Evolutionary conservation across 2,113 vertebrate species (phyloP).

Genomic region (Coryphaenoides rupestris): DNA sequence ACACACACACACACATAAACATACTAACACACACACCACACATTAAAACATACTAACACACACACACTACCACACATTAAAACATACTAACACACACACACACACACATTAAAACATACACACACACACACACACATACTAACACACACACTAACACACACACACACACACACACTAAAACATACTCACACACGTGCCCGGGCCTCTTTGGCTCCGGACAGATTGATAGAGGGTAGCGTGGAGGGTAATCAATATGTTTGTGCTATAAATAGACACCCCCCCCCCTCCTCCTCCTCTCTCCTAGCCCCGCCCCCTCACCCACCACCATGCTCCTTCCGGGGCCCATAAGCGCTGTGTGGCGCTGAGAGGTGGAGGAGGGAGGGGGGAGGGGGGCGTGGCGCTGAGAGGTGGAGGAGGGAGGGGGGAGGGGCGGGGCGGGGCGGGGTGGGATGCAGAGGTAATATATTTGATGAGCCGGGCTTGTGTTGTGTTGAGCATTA

Average conservation of each 20-base stretch:
- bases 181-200: too few species aligned
- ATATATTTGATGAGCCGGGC: too few species aligned
- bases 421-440: slow-evolving; percentile 14
- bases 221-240: slow-evolving; percentile 62
- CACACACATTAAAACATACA: too few species aligned
- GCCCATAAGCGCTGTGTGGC: slow-evolving; percentile 55
- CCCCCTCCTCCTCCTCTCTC: background rate
- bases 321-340: too few species aligned
- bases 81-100: too few species aligned
- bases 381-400: too few species aligned
- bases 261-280: slow-evolving; percentile 64
- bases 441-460: too few species aligned
- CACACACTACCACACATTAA: background rate
- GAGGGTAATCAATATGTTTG: slow-evolving; percentile 75
- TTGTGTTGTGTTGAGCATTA: too few species aligned
- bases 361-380: slow-evolving; percentile 60
- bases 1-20: slow-evolving; percentile 6
- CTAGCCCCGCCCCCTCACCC: background rate
- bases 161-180: too few species aligned
- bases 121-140: too few species aligned
- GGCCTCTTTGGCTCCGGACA: slow-evolving; percentile 40
- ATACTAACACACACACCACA: slow-evolving; percentile 2
- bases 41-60: background rate
- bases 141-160: too few species aligned
- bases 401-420: slow-evolving; percentile 51